Conservation (phyloP, 2,888 invertebrate species). For the Byasa hedistus region DNA sequence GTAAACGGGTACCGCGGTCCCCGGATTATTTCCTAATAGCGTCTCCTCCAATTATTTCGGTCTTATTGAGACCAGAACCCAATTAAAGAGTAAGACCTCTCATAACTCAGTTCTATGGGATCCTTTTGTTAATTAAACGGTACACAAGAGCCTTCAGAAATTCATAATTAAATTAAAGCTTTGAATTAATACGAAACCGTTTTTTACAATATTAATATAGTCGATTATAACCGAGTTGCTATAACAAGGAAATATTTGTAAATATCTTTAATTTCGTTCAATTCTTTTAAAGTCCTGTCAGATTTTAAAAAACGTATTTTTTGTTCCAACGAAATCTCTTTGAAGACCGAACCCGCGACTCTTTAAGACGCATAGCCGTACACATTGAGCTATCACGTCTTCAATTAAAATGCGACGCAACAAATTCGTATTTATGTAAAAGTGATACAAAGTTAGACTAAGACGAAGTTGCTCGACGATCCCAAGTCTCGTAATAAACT, state of each 20-base stretch:
- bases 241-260: too few relatives aligned
- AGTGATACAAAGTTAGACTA: background rate
- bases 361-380: too few relatives aligned
- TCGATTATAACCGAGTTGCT: too few relatives aligned
- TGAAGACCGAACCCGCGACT: too few relatives aligned
- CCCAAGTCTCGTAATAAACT: slow-evolving; percentile 12
- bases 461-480: slow-evolving; percentile 2
- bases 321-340: too few relatives aligned
- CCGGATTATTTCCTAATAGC: slow-evolving; percentile 9
- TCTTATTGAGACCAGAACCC: slow-evolving; percentile 11
- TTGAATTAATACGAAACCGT: background rate
- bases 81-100: slow-evolving; percentile 8
- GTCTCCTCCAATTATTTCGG: slow-evolving; percentile 7
- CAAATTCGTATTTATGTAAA: background rate
- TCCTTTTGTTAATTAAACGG: background rate
- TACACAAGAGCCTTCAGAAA: background rate
- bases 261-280: too few relatives aligned
- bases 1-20: background rate
- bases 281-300: too few relatives aligned
- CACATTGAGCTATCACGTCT: background rate
- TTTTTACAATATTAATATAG: background rate
- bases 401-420: background rate
- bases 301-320: too few relatives aligned
- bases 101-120: slow-evolving; percentile 2
- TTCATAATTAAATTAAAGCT: background rate